Conservation (phyloP, 2,797 vertebrate genomes). For the Cossypha niveicapilla region DNA sequence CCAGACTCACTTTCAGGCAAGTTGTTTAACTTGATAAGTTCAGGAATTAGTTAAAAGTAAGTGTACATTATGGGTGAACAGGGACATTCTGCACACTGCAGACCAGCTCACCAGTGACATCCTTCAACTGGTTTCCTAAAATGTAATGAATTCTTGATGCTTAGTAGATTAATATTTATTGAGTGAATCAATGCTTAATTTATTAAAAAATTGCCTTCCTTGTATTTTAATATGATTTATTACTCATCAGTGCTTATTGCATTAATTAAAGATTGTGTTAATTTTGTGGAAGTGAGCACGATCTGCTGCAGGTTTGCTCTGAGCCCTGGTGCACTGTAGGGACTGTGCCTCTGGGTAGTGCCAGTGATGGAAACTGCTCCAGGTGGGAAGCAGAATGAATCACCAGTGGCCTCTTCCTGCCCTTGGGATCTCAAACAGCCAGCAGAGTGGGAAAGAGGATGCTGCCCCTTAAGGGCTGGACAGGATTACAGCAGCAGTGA, state of each 20-base stretch:
- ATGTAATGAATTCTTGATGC: conserved; percentile 42
- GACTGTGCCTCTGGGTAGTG: neutral
- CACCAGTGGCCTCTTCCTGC: neutral
- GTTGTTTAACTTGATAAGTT: conserved; percentile 43
- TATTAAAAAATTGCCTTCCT: conserved; percentile 59
- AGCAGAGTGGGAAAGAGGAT: neutral
- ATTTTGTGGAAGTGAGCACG: conserved; percentile 2
- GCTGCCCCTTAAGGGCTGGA: conserved; percentile 23
- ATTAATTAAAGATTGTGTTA: conserved; percentile 60
- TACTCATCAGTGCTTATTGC: conserved; percentile 56
- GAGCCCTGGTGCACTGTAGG: neutral
- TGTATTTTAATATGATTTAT: conserved; percentile 66
- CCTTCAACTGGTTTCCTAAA: conserved; percentile 40
- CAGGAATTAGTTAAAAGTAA: conserved; percentile 57
- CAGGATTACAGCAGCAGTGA: neutral
- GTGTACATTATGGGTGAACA: conserved; percentile 29
- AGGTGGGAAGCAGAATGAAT: neutral
- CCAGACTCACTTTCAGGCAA: neutral
- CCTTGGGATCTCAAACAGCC: neutral
- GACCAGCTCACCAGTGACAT: neutral
- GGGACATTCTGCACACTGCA: conserved; percentile 15
- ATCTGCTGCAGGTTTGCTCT: neutral
- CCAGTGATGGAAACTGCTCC: neutral
- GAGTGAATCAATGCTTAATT: conserved; percentile 63
- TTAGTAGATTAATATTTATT: conserved; percentile 62